Conservation (phyloP, 2,797 vertebrate genomes). For the Pachyuromys duprasi region DNA sequence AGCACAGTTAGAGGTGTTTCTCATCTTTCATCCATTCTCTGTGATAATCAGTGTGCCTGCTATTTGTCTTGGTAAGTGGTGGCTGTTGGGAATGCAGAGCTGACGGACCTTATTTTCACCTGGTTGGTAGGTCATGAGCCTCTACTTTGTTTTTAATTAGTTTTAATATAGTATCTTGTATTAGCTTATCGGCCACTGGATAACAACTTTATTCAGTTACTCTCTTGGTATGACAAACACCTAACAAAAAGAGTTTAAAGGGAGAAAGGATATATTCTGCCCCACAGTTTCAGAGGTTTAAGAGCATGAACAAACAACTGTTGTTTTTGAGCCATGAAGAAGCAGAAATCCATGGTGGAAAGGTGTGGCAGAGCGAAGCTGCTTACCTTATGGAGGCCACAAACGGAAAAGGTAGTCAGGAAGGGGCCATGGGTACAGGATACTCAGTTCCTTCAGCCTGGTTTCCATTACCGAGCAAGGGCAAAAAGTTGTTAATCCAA, state of each 20-base stretch:
- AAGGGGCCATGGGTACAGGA: neutral
- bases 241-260: neutral
- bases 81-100: neutral
- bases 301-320: neutral
- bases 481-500: neutral
- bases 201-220: neutral
- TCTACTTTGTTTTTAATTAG: neutral
- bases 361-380: neutral
- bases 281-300: neutral
- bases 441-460: neutral
- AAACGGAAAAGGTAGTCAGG: neutral
- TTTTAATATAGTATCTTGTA: neutral
- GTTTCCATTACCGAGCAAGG: neutral
- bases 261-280: neutral
- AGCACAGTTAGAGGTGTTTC: too few species aligned
- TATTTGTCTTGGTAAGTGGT: neutral
- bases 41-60: neutral
- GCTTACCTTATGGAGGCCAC: neutral
- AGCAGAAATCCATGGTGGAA: neutral
- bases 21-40: neutral
- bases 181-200: neutral
- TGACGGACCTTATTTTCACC: neutral
- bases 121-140: neutral
- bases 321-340: neutral
- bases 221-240: neutral